These are phyloP conservation scores for Holacanthella duospinosa DNA, from an alignment of 2,888 invertebrate genomes.

Conservation along the genomic window DNA sequence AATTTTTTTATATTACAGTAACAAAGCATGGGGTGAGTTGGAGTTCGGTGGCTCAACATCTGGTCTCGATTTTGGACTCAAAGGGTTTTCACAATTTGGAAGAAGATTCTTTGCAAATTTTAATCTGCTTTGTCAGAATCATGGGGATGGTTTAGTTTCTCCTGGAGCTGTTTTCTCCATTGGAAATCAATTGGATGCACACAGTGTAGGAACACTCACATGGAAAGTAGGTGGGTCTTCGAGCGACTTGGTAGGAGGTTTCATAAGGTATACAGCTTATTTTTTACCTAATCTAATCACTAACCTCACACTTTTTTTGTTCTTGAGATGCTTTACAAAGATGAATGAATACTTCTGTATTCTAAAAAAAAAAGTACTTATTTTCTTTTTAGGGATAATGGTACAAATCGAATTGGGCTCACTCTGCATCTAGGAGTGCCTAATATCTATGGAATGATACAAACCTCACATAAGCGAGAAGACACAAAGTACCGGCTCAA, in stretches of 20 bases:
- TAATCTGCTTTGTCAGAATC: constrained; percentile 42
- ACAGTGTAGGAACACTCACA: constrained; percentile 77
- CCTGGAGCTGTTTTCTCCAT: too few relatives aligned
- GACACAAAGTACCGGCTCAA: not conserved
- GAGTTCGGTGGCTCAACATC: constrained; percentile 69
- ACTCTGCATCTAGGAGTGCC: constrained; percentile 72
- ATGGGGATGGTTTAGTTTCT: too few relatives aligned
- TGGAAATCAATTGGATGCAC: constrained; percentile 76
- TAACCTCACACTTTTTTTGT: not conserved
- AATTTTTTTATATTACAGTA: constrained; percentile 38
- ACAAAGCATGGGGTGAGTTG: constrained; percentile 78
- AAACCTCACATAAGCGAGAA: not conserved
- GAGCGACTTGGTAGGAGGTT: not conserved
- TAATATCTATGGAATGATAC: constrained; percentile 59
- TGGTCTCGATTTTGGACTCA: constrained; percentile 65
- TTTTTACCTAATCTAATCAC: not conserved
- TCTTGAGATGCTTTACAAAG: not conserved
- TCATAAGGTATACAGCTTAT: not conserved
- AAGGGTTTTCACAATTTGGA: constrained; percentile 64
- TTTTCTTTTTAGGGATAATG: constrained; percentile 27
- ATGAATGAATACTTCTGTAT: too few relatives aligned
- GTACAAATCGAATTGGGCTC: constrained; percentile 49
- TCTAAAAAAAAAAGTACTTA: too few relatives aligned
- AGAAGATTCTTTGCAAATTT: constrained; percentile 65
- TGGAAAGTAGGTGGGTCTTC: constrained; percentile 55